Evolutionary conservation across 2,888 invertebrate species (phyloP), one percentile per base, ranked within the genome.

Genomic region (Parnassius smintheus): DNA sequence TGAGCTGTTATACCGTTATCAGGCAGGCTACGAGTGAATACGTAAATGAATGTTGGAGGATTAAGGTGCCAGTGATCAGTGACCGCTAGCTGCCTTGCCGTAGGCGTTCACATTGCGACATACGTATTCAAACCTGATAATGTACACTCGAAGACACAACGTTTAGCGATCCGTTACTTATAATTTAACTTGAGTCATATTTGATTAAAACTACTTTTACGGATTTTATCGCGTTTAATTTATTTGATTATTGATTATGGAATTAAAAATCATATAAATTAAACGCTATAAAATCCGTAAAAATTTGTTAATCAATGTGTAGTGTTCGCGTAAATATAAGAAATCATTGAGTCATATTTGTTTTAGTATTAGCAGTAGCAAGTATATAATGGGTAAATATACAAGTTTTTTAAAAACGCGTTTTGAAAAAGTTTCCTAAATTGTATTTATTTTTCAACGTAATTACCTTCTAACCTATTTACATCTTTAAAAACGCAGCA

Each of bases 21-120:
- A 46, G 46, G 12, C 51, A 46, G 45, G 44, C 56, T 49, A 11
- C 35, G 35, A 35, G 35, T 35, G 4, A 25, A 41, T 56, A 54
- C 49, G 61, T 48, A 53, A 59, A 51, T 56, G 25, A 48, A 58
- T 22, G 65, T 66, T 55, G 66, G n/a, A 62, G 62, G 65, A 35
- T 35, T 35, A 35, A 35, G 68, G 61, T 62, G 69, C 55, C 61
- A 56, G 66, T 73, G 72, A 69, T 68, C 77, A 77, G 76, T 78
- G 82, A 83, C 83, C 83, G 80, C 66, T 65, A 65, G 76, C 83
- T 85, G 85, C 87, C 87, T 87, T 87, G 87, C 87, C 86, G 77
- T 72, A 66, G 86, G 87, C 86, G 77, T 77, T 80, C 42, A 35
- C 61, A 65, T 78, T 79, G 77, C 80, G 72, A 72, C 75, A 75